A percentile compares a stretch with the other conserved stretches of the same genome.
These are phyloP conservation scores for Pedionomus torquatus DNA, from an alignment of 2,113 vertebrate genomes.

Conservation along the genomic window DNA sequence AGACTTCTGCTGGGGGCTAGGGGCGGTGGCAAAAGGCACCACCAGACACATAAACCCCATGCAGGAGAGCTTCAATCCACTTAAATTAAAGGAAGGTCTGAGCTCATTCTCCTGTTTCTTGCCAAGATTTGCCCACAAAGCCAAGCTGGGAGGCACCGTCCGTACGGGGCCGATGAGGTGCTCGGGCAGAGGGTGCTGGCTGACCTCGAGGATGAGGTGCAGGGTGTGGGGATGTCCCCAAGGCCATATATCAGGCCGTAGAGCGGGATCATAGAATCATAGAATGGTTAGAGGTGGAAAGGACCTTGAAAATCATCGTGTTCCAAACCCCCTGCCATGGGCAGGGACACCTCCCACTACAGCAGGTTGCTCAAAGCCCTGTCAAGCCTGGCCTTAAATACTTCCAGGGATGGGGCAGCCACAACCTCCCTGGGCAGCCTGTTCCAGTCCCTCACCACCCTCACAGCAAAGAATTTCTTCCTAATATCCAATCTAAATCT, in stretches of 20 bases:
- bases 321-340: no score
- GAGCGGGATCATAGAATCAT: no score
- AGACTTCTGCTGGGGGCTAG: not conserved
- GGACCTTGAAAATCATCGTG: no score
- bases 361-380: no score
- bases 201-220: not conserved
- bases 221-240: not conserved
- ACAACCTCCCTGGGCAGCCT: no score
- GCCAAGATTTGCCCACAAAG: fast-evolving
- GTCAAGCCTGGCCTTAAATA: no score
- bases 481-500: no score
- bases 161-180: fast-evolving
- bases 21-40: not conserved
- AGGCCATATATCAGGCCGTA: not conserved
- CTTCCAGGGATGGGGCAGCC: no score
- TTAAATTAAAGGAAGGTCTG: not conserved
- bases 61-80: not conserved
- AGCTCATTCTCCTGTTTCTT: not conserved
- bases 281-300: no score
- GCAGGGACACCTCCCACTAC: no score
- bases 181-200: not conserved
- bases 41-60: not conserved
- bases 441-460: no score
- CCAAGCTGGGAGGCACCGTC: not conserved
- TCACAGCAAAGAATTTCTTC: no score